These are phyloP conservation scores for Microplitis deprimator DNA, from an alignment of 2,888 invertebrate species.

Conservation along the genomic window DNA sequence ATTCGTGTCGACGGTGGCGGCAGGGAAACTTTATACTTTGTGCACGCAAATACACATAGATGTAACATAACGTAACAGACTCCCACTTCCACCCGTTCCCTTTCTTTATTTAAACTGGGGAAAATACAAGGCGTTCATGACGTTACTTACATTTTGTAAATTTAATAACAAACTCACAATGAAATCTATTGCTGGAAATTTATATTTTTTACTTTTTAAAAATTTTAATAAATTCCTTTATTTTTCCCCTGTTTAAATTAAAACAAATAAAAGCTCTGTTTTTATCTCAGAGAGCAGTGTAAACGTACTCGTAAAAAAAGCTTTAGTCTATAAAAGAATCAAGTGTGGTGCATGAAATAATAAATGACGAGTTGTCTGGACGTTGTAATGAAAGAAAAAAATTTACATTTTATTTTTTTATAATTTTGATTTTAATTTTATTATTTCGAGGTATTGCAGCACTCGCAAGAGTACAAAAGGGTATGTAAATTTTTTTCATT, in stretches of 20 bases:
- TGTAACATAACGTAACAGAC: background rate
- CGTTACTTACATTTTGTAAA: background rate
- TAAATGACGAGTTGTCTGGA: slow-evolving; percentile 38
- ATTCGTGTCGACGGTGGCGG: slow-evolving; percentile 54
- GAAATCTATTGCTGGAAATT: no score
- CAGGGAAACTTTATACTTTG: slow-evolving; percentile 52
- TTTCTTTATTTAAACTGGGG: background rate
- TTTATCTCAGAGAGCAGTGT: no score
- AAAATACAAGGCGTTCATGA: background rate
- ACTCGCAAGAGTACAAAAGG: no score
- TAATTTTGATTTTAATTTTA: no score
- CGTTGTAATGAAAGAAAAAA: background rate
- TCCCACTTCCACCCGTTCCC: background rate
- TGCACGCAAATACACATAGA: slow-evolving; percentile 18
- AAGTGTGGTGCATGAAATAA: slow-evolving; percentile 23
- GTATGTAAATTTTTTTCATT: no score
- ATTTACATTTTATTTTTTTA: no score
- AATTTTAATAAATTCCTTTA: no score
- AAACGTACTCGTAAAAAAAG: no score
- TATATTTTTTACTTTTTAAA: no score
- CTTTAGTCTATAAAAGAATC: background rate
- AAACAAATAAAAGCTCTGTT: no score
- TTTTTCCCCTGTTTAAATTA: no score
- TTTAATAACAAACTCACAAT: background rate
- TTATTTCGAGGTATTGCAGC: no score